Evolutionary conservation across 2,113 vertebrate species (phyloP).

Genomic region (Gymnogyps californianus): DNA sequence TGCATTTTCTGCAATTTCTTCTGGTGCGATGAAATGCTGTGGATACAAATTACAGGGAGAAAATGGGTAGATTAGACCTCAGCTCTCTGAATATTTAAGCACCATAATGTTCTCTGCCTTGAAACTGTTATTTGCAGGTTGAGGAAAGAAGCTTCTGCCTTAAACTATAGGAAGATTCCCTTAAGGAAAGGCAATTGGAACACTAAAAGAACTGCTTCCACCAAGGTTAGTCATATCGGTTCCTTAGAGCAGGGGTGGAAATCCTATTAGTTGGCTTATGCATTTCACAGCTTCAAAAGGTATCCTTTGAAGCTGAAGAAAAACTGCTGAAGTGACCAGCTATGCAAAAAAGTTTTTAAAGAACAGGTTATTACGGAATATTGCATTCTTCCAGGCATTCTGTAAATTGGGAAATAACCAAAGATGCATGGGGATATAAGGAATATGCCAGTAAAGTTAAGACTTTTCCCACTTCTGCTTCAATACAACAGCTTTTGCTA

Average conservation of each 20-base stretch:
- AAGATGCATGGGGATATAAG: not conserved
- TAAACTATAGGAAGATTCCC: not conserved
- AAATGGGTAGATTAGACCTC: not conserved
- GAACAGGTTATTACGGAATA: not conserved
- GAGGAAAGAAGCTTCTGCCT: not conserved
- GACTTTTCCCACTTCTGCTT: not conserved
- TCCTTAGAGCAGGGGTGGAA: not conserved
- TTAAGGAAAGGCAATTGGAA: not conserved
- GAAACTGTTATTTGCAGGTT: not conserved
- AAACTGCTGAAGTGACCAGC: not conserved
- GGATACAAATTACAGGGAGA: not conserved
- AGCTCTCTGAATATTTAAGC: not conserved
- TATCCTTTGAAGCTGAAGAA: slow-evolving; percentile 5
- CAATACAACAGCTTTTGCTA: not conserved
- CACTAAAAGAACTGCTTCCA: not conserved
- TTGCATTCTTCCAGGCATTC: not conserved
- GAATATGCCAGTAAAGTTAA: not conserved
- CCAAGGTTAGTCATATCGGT: not conserved
- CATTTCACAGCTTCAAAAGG: not conserved
- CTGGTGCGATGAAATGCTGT: not conserved
- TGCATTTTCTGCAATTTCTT: not conserved
- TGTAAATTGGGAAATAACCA: not conserved
- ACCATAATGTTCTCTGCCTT: not conserved
- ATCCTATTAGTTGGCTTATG: not conserved
- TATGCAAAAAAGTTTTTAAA: not conserved